Base-by-base conservation (phyloP, 2,888 invertebrate genomes). In the Himalopsyche japonica region DNA sequence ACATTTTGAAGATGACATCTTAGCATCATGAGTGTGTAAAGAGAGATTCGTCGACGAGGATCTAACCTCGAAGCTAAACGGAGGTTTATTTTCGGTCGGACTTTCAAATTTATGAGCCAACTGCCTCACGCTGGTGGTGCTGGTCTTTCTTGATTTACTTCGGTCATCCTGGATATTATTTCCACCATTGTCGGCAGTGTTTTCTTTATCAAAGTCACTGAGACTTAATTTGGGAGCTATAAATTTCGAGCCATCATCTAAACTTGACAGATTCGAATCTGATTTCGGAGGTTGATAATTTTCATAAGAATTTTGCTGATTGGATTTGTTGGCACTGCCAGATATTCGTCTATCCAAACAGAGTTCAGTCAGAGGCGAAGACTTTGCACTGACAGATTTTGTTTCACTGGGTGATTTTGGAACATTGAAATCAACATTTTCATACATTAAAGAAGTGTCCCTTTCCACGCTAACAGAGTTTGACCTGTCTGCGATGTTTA, bases 101-200 rank as follows among this genome's bases (percentile, higher is more conserved):
- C 94, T 94, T 88, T 95, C 95, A 86, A 95, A 95, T 86, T 94
- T 92, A 30, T 93, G 93, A 18, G 95, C 94, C 84, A 95, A 88
- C 87, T 95, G 94, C 86, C 93, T 92, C 0, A 95, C 94, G 87
- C 94, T 94, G 6, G 83, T 85, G n/a, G 20, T 20, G 27, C 83
- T 84, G 8, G 86, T 83, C 64, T 82, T 82, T 79, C 83, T 79
- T 18, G 84, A 48, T 76, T 84, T 86, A 30, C 64, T 76, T 79
- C 84, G 82, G 27, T 86, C 86, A 77, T 85, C 86, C 7, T 84
- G 47, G n/a, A 83, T 10, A 70, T 79, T 83, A 57, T 57, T 57
- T 20, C 57, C 57, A 34, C 79, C 79, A 34, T 84, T 84, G 43
- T 77, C 81, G 20, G 48, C 82, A n/a, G 80, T 81, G 37, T 85